Evolutionary conservation across 2,888 invertebrate genomes (phyloP).

Genomic region (Agonum fuliginosum): DNA sequence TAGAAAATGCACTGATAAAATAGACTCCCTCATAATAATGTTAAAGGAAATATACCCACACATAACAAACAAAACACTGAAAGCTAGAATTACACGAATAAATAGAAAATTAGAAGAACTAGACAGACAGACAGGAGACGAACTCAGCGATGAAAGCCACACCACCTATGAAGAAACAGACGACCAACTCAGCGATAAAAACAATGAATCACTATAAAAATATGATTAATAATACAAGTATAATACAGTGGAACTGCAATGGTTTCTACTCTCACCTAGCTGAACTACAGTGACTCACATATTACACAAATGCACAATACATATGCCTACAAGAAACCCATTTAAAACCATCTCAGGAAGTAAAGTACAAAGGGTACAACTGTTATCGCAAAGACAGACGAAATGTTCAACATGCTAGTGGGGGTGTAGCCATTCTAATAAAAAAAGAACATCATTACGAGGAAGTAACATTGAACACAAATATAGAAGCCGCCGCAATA

Average conservation of each 20-base stretch:
- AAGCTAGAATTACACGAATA: no score
- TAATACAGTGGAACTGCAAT: slow-evolving; percentile 14
- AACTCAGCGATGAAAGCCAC: no score
- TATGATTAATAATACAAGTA: no score
- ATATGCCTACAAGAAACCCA: slow-evolving; percentile 28
- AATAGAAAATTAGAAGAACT: no score
- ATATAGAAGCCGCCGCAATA: slow-evolving; percentile 46
- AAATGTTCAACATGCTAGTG: slow-evolving; percentile 56
- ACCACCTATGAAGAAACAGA: no score
- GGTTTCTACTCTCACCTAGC: slow-evolving; percentile 15
- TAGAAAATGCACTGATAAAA: no score
- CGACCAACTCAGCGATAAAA: no score
- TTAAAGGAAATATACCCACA: no score
- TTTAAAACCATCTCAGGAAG: not conserved
- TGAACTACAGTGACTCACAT: not conserved
- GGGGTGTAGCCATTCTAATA: slow-evolving; percentile 61
- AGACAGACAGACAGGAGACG: no score
- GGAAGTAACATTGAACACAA: slow-evolving; percentile 57
- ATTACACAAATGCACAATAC: not conserved
- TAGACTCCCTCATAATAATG: no score
- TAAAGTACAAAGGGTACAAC: not conserved
- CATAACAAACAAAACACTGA: no score
- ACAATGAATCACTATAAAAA: no score
- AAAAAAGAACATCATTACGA: slow-evolving; percentile 50
- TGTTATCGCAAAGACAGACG: not conserved